Evolutionary conservation across 2,888 invertebrate species (phyloP).

Genomic region (Platycheirus albimanus): DNA sequence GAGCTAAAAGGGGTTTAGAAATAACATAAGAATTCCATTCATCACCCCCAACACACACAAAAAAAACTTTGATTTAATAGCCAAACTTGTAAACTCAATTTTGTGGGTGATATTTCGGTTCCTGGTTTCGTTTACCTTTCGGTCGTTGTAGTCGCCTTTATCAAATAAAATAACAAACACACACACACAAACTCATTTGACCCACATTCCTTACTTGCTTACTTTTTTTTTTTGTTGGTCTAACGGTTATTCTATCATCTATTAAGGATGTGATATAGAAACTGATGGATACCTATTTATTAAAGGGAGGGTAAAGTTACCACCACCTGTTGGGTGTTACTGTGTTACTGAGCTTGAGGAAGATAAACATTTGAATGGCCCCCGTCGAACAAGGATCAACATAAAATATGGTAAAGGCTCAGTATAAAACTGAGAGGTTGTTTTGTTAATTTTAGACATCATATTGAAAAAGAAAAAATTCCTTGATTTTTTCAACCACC

Average conservation of each 20-base stretch:
- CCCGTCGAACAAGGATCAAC: conserved; percentile 34
- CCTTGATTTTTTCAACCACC: no score
- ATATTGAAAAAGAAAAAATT: no score
- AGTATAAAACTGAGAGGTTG: background rate
- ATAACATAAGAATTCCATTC: conserved; percentile 10
- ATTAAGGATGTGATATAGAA: conserved; percentile 19
- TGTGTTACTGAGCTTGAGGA: background rate
- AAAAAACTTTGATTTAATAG: conserved; percentile 16
- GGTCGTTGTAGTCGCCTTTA: no score
- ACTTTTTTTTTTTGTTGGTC: conserved; percentile 12
- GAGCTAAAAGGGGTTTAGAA: no score
- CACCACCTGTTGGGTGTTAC: conserved; percentile 11
- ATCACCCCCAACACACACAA: background rate
- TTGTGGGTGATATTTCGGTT: background rate
- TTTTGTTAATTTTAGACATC: conserved; percentile 31
- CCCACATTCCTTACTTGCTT: no score
- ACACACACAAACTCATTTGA: background rate
- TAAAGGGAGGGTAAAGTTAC: background rate
- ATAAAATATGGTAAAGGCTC: conserved; percentile 22
- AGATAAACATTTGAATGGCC: conserved; percentile 28
- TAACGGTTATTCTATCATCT: conserved; percentile 15
- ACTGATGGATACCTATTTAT: background rate
- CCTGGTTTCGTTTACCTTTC: conserved; percentile 2
- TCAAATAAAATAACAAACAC: background rate
- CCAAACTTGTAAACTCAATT: conserved; percentile 20